Evolutionary conservation across 2,797 vertebrate genomes (phyloP), one percentile per base, ranked within the genome.

Genomic region (Kryptolebias ocellatus): DNA sequence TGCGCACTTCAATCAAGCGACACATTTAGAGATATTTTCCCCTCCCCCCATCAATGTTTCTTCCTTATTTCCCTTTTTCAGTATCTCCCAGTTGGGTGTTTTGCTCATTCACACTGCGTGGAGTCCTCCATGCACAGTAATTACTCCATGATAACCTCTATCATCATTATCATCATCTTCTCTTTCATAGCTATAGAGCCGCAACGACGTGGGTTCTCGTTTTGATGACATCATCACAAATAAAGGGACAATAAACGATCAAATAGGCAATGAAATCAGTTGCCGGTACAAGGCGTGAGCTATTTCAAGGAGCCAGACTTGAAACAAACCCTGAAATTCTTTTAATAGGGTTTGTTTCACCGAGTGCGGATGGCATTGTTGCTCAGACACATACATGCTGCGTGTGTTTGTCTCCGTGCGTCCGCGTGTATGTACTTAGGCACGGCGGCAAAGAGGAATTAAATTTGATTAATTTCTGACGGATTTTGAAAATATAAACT

Each of bases 1-100:
- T 92, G 85, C 85, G 82, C 88, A 92, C 89, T 92, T 92, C 90
- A 94, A 92, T 92, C 90, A 92, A 89, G 87, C 78, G 81, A 86
- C 87, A 90, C 85, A 90, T 92, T 92, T 89, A 87, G 83, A 85
- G 80, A 83, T 85, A 67, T 69, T 78, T 58, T 57, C 59, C 55
- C 69, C 80, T 50, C 29, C 56, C 28, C 28, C 55, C 60, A 53
- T 76, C 84, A 53, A 61, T 62, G 74, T 75, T 76, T 83, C 80
- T 67, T 75, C 67, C 80, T 75, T 73, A 64, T 80, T 88, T 45
- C 78, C 70, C 78, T 82, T 83, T 80, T 78, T 84, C 83, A 81
- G 77, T 86, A 80, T 81, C 78, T 64, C 73, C 78, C 37, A 61
- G 81, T 81, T 83, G 77, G 84, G 80, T 88, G 81, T 90, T 89